Evolutionary conservation across 2,888 invertebrate genomes (phyloP).

Genomic region (Pinctada fucata): DNA sequence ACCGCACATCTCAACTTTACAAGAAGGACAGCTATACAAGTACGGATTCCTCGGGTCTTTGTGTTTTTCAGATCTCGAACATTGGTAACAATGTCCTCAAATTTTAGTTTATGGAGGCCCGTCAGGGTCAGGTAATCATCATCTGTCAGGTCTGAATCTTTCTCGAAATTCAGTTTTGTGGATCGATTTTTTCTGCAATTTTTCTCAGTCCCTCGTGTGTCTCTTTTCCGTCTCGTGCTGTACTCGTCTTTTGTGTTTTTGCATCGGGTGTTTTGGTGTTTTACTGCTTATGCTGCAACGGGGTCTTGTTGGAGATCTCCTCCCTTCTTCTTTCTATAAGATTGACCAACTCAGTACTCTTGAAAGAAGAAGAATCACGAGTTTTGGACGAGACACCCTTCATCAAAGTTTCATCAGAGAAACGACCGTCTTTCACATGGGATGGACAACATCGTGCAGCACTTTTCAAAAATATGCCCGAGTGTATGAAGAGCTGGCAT

Average conservation of each 20-base stretch:
- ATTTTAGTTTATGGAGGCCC: slow-evolving; percentile 6
- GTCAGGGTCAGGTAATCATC: slow-evolving; percentile 14
- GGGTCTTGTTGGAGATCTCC: too few species aligned
- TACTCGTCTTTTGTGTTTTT: too few species aligned
- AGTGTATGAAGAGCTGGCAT: slow-evolving; percentile 6
- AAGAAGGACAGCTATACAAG: slow-evolving; percentile 10
- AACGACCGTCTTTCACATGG: slow-evolving; percentile 2
- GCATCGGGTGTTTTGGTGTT: too few species aligned
- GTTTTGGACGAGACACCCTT: background rate
- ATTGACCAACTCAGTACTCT: background rate
- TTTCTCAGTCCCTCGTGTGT: background rate
- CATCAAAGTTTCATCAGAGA: slow-evolving; percentile 1
- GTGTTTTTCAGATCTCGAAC: background rate
- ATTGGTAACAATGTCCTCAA: background rate
- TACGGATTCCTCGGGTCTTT: background rate
- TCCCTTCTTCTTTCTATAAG: slow-evolving; percentile 1
- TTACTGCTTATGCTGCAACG: too few species aligned
- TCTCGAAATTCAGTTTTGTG: slow-evolving; percentile 6
- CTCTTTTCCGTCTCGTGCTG: too few species aligned
- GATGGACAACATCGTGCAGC: slow-evolving; percentile 8
- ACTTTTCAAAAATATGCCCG: slow-evolving; percentile 3
- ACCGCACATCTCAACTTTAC: slow-evolving; percentile 3
- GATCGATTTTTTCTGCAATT: background rate
- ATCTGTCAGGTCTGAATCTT: background rate
- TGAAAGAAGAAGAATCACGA: background rate